Evolutionary conservation across 2,113 vertebrate genomes (phyloP), one percentile per base, ranked within the genome.

Genomic region (Mionectes macconnelli): DNA sequence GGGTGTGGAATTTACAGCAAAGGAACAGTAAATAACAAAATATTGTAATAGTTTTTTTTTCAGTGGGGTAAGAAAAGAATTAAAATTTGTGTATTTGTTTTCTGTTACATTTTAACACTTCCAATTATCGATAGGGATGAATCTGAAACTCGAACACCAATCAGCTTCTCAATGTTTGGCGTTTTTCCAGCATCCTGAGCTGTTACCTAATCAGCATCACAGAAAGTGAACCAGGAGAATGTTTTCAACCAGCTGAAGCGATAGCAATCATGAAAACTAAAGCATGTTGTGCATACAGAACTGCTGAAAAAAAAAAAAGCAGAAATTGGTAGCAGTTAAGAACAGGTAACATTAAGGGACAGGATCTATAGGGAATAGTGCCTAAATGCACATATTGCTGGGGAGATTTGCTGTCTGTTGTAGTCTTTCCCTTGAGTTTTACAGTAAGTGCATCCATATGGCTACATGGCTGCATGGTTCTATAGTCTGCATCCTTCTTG

Each of bases 311-410:
- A 50, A 50, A 37, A 59, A 49, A 67, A 28, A 1, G 12, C n/a
- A 76, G 52, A 92, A 86, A 78, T 52, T 49, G 82, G 60, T 90
- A 49, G 68, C 79, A 68, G 47, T 73, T 81, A 75, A 81, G 47
- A 81, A 60, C 95, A 90, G 94, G 90, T 96, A 75, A 78, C 95
- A 89, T 81, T 74, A 72, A 90, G 49, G 90, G 8, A 42, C 13
- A 27, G 82, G 20, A 44, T 78, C 79, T 86, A 13, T 68, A 72
- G 94, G 88, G 90, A 92, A 62, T 72, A 35, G n/a, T 81, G 67
- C 40, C 83, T 94, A 74, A 67, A 93, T 72, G 47, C 8, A 9
- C 64, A 27, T 75, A 83, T 86, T 95, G 75, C 68, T 56, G 76
- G 85, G 55, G 85, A 25, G 67, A 37, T 93, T 66, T 87, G 33